phyloP scores from a whole-genome alignment of 2,797 vertebrate species.

The Ctenopoma multispine region DNA sequence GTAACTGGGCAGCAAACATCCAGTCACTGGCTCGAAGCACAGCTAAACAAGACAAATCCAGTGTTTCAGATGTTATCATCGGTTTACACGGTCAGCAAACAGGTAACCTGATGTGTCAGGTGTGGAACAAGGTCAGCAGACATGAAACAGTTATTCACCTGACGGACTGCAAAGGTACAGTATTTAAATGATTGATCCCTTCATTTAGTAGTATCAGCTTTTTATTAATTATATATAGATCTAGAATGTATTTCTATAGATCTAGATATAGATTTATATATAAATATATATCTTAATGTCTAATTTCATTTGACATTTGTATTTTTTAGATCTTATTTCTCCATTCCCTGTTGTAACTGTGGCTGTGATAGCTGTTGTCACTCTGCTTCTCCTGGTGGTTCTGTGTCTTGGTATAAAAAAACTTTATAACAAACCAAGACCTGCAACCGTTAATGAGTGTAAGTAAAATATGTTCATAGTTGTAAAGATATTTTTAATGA shows the following conservation, averaged over 20 bases:
- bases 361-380: background rate
- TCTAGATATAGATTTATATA: too few relatives aligned
- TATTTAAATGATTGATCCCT: background rate
- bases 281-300: background rate
- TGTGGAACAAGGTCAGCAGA: conserved; percentile 38
- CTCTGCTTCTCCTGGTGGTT: background rate
- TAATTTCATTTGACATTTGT: conserved; percentile 9
- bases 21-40: background rate
- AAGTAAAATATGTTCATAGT: background rate
- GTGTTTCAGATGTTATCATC: background rate
- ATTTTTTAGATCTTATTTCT: background rate
- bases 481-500: too few relatives aligned
- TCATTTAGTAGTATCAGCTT: too few relatives aligned
- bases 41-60: background rate
- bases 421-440: accelerated
- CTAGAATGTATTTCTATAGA: too few relatives aligned
- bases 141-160: conserved; percentile 8
- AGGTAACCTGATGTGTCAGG: conserved; percentile 21
- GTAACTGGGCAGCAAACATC: background rate
- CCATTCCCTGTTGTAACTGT: background rate
- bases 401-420: background rate
- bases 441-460: background rate
- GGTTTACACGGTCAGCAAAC: background rate
- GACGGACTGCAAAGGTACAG: conserved; percentile 17
- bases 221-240: too few relatives aligned